phyloP scores from a whole-genome alignment of 92 coral and sea anemone genomes.

The Epizoanthus ramosus region DNA sequence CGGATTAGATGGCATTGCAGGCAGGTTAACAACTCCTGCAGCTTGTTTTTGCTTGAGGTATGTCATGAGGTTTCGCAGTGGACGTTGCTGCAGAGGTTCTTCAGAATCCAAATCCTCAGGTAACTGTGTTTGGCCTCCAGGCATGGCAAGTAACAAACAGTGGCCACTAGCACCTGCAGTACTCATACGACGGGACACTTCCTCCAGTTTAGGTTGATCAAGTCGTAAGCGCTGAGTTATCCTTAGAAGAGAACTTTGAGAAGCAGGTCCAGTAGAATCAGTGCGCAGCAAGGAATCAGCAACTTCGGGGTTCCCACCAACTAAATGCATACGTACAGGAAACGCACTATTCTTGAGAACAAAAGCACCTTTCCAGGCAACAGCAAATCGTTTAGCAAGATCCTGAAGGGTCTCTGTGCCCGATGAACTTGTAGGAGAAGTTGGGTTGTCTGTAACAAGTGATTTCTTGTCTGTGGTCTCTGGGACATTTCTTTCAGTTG shows the following conservation, averaged over 20 bases:
- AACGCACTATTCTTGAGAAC: conserved; percentile 99
- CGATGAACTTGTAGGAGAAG: conserved; percentile 52
- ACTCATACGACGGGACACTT: conserved; percentile 97
- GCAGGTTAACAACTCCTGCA: conserved; percentile 98
- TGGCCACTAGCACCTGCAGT: conserved; percentile 99
- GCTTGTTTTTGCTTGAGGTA: conserved; percentile 99
- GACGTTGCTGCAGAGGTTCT: conserved; percentile 94
- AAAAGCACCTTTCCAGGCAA: conserved; percentile 99
- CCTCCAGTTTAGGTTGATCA: conserved; percentile 99
- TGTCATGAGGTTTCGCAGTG: conserved; percentile 97
- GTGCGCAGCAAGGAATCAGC: conserved; percentile 94
- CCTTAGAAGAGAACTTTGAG: conserved; percentile 84
- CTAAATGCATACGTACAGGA: conserved; percentile 99
- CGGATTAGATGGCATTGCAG: conserved; percentile 75
- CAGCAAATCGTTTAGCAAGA: conserved; percentile 98
- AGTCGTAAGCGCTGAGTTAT: conserved; percentile 98
- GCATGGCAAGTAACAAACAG: conserved; percentile 98
- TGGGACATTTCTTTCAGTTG: conserved; percentile 58
- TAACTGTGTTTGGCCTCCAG: conserved; percentile 90
- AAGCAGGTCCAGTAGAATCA: conserved; percentile 74
- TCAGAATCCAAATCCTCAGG: conserved; percentile 80
- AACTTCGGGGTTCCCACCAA: conserved; percentile 99
- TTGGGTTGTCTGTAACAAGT: conserved; percentile 55
- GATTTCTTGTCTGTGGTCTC: conserved; percentile 75
- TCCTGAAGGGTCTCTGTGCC: conserved; percentile 97